A percentile compares a stretch with the other conserved stretches of the same genome.
These are phyloP conservation scores for Graptemys geographica DNA, from an alignment of 2,797 vertebrate genomes.

Conservation along the genomic window DNA sequence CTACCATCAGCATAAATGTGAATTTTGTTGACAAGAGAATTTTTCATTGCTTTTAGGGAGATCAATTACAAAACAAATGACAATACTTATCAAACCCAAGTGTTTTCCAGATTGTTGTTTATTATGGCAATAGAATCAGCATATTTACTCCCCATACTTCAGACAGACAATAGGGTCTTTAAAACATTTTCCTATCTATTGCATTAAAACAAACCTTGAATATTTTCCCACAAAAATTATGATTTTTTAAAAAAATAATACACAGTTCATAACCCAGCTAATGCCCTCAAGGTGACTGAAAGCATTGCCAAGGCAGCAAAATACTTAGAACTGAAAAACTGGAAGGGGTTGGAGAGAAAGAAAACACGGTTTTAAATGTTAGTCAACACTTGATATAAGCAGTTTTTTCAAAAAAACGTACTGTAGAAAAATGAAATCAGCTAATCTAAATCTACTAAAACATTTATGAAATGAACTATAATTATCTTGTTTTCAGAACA, in stretches of 20 bases:
- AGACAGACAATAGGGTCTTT: not conserved
- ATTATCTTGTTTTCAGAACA: not conserved
- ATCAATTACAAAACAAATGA: not conserved
- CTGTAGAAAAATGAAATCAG: not conserved
- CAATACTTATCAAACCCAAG: not conserved
- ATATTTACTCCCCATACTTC: not conserved
- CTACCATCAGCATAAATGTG: not conserved
- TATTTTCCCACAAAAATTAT: not conserved
- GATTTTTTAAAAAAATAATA: not conserved
- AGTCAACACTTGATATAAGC: not conserved
- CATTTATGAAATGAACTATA: not conserved
- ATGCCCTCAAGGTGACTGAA: not conserved
- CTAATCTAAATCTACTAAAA: not conserved
- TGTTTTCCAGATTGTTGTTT: not conserved
- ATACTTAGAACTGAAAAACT: not conserved
- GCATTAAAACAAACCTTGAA: slow-evolving; percentile 2
- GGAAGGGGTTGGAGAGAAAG: not conserved
- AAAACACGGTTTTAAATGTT: not conserved
- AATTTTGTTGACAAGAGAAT: not conserved
- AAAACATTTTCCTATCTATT: not conserved
- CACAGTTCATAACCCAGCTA: not conserved
- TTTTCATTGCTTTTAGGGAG: not conserved
- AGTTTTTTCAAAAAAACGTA: not conserved
- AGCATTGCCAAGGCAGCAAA: slow-evolving; percentile 1
- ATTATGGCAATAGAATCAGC: not conserved